phyloP scores from a whole-genome alignment of 2,113 vertebrate genomes.

The Pollachius pollachius region DNA sequence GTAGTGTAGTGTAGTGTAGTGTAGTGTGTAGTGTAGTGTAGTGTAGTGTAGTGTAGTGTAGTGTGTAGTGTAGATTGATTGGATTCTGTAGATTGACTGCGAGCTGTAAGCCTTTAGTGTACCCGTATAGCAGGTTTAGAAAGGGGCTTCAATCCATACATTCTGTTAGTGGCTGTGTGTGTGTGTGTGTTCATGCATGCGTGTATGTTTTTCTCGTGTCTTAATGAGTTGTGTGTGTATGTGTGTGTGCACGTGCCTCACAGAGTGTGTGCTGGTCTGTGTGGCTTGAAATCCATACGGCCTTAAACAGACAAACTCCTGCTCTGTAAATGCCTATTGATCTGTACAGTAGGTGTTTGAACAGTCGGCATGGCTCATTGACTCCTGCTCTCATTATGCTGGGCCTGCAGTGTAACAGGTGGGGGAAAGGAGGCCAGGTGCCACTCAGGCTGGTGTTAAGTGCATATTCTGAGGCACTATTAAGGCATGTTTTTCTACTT shows the following conservation, averaged over 20 bases:
- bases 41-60: too few species aligned
- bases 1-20: too few species aligned
- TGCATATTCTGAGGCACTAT: too few species aligned
- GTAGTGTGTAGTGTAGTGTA: too few species aligned
- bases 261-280: neutral
- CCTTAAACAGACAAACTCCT: conserved; percentile 5
- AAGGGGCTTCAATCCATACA: conserved; percentile 56
- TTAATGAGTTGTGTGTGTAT: conserved; percentile 10
- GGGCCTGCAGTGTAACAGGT: too few species aligned
- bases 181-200: conserved; percentile 15
- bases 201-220: neutral
- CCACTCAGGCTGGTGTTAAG: too few species aligned
- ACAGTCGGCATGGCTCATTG: conserved; percentile 49
- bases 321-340: conserved; percentile 56
- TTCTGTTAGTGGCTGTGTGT: conserved; percentile 41
- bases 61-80: too few species aligned
- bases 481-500: too few species aligned
- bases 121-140: conserved; percentile 35
- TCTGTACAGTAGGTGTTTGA: conserved; percentile 48
- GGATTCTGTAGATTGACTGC: conserved; percentile 42
- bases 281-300: conserved; percentile 7
- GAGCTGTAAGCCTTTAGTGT: conserved; percentile 56
- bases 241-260: neutral
- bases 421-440: too few species aligned
- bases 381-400: conserved; percentile 56